Evolutionary conservation across 2,113 vertebrate species (phyloP), one percentile per base, ranked within the genome.

Genomic region (Aptenodytes forsteri): DNA sequence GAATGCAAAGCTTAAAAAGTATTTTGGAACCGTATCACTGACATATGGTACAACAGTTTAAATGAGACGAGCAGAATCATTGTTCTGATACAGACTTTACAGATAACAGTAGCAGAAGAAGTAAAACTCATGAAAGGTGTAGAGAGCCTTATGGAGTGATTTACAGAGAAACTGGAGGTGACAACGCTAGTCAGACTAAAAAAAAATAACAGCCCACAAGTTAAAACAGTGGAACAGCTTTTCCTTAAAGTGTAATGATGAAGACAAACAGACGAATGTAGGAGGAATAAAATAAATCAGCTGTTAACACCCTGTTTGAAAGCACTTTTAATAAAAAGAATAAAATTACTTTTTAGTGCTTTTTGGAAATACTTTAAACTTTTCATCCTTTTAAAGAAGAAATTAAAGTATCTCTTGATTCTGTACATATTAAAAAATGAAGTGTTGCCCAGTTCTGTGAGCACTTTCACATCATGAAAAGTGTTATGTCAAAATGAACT

Each of bases 231-330:
- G 67, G 47, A n/a, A 91, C 92, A 23, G 65, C 77, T 97, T 97
- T 87, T 96, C 84, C 89, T 88, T 89, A 32, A 75, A 94, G 93
- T 26, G 86, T 93, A 93, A 81, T 90, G 92, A 93, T 95, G 97
- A 95, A 96, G 97, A 96, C 90, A 95, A 95, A 97, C 98, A 95
- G 98, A 97, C 20, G 89, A 97, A 92, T 78, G 97, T 97, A 90
- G 97, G 98, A 96, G 98, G 92, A 78, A 92, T 93, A 78, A 88
- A 92, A 96, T 94, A 96, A 61, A 96, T 97, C 83, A 38, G 70
- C 88, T 91, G 88, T 87, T 97, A 92, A 80, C 72, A 65, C 49
- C 36, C 25, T 47, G 54, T 87, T 84, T 88, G 90, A 97, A 96
- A 94, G 87, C 83, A 47, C 78, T 93, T 95, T 96, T 91, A 96